These are phyloP conservation scores for Drosophila nr. fundita DNA, from an alignment of 2,888 invertebrate genomes.

Conservation along the genomic window DNA sequence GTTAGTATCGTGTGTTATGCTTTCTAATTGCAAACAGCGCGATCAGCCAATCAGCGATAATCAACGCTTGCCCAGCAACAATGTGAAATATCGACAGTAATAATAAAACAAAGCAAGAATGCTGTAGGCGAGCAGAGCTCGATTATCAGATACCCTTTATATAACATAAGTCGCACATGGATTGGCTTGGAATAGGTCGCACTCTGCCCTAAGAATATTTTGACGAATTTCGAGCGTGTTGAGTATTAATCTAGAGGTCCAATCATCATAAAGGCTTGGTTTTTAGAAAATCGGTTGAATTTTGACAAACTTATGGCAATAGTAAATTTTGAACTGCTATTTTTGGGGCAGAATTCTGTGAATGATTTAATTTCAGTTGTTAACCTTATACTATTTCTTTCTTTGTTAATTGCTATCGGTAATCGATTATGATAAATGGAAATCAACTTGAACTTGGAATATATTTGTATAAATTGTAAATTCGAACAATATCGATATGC, in stretches of 20 bases:
- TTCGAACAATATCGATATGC: background rate
- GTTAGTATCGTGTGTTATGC: slow-evolving; percentile 58
- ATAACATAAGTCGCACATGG: background rate
- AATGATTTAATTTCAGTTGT: background rate
- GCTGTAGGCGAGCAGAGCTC: background rate
- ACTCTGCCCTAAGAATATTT: background rate
- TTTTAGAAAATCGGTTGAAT: background rate
- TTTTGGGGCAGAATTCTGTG: background rate
- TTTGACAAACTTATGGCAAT: background rate
- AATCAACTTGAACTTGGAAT: background rate
- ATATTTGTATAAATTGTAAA: background rate
- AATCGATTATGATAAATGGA: background rate
- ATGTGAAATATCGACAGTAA: slow-evolving; percentile 26
- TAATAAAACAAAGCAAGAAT: slow-evolving; percentile 10
- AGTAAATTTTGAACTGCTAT: background rate
- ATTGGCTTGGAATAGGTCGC: background rate
- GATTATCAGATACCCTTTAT: slow-evolving; percentile 17
- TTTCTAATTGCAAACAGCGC: slow-evolving; percentile 69
- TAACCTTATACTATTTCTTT: background rate
- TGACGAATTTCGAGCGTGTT: background rate
- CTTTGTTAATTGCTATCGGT: background rate
- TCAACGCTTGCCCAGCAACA: slow-evolving; percentile 33
- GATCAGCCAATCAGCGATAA: slow-evolving; percentile 38
- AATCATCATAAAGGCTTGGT: background rate
- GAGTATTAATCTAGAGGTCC: background rate